These are phyloP conservation scores for Cebus imitator DNA, from an alignment of 2,113 vertebrate genomes.

Conservation along the genomic window DNA sequence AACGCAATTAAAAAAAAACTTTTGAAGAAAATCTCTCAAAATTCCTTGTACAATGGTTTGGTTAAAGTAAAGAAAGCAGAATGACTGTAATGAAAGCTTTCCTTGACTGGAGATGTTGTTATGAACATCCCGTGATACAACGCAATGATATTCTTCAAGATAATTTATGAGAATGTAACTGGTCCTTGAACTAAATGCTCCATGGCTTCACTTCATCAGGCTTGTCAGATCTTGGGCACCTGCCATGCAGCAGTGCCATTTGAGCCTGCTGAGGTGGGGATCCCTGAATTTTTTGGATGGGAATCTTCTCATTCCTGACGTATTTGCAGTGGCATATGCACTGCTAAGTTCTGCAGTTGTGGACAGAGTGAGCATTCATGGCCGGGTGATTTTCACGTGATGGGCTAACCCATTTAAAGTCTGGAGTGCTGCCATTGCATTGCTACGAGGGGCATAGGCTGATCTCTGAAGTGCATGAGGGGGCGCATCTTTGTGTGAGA, in stretches of 20 bases:
- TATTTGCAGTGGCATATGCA: fast-evolving
- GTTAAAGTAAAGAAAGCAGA: not conserved
- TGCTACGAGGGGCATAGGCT: not conserved
- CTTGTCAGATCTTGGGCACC: not conserved
- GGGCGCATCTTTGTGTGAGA: not conserved
- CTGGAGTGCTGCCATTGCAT: fast-evolving
- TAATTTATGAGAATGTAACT: not conserved
- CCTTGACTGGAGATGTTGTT: not conserved
- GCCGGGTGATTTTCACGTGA: not conserved
- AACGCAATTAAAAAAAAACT: no score
- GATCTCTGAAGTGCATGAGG: not conserved
- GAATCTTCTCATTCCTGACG: not conserved
- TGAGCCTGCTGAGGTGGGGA: not conserved
- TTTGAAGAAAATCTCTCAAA: not conserved
- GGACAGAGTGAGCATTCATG: no score
- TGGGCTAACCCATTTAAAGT: not conserved
- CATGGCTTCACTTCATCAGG: fast-evolving
- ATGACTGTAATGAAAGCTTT: not conserved
- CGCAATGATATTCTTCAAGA: not conserved
- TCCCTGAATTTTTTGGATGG: not conserved
- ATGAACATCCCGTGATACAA: not conserved
- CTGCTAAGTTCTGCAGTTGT: not conserved
- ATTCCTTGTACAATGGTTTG: not conserved
- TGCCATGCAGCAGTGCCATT: not conserved
- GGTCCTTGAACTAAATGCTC: not conserved